Conservation (phyloP, 92 coral and sea anemone genomes). For the Desmophyllum pertusum region DNA sequence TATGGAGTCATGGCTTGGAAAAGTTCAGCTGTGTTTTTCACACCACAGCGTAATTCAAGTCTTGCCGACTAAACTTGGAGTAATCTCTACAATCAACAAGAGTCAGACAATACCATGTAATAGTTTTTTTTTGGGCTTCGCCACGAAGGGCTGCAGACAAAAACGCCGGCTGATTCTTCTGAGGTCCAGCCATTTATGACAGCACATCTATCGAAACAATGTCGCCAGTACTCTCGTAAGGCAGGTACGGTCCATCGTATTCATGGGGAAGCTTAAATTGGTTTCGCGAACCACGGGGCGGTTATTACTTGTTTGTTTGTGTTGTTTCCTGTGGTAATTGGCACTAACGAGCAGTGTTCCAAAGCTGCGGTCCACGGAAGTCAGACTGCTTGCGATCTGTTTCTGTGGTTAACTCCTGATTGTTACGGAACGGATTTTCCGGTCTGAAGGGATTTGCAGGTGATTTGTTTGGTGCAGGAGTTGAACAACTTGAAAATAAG, state of each 20-base stretch:
- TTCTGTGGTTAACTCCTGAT: no score
- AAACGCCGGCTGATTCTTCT: slow-evolving; percentile 58
- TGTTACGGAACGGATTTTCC: no score
- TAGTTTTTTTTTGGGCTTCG: slow-evolving; percentile 52
- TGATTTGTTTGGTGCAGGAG: no score
- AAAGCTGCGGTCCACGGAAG: no score
- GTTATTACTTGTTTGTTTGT: background rate
- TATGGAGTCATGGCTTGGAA: slow-evolving; percentile 58
- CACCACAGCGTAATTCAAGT: slow-evolving; percentile 46
- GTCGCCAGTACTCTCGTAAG: slow-evolving; percentile 44
- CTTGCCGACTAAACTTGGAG: slow-evolving; percentile 32
- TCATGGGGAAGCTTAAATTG: slow-evolving; percentile 41
- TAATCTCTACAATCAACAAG: slow-evolving; percentile 38
- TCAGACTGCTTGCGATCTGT: no score
- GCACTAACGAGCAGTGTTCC: no score
- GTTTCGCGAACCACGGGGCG: slow-evolving; percentile 25
- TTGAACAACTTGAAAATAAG: no score
- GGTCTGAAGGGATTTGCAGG: no score
- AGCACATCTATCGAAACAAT: slow-evolving; percentile 55
- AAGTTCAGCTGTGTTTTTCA: slow-evolving; percentile 56
- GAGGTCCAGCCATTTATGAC: slow-evolving; percentile 49
- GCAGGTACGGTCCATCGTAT: slow-evolving; percentile 30
- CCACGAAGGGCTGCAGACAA: no score
- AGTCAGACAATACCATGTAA: slow-evolving; percentile 47
- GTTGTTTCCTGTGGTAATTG: no score